Conservation (phyloP, 2,113 vertebrate species). For the Gnathonemus echidnorhynchus region DNA sequence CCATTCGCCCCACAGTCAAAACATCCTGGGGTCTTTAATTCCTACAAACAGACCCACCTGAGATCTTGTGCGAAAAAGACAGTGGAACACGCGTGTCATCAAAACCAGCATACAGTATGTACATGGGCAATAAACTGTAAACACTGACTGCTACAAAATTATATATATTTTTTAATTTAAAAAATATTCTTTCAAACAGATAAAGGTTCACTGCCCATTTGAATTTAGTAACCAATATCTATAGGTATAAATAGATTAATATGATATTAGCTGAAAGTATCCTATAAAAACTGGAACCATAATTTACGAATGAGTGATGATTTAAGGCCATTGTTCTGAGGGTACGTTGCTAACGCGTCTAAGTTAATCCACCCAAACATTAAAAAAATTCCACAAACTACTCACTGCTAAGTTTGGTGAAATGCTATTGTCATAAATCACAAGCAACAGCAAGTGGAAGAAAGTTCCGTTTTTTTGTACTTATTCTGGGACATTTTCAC, state of each 20-base stretch:
- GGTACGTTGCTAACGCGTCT: neutral
- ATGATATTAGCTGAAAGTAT: neutral
- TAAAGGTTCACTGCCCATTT: neutral
- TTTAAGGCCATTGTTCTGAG: constrained; percentile 4
- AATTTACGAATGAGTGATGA: constrained; percentile 1
- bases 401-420: neutral
- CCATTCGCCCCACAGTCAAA: neutral
- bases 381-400: neutral
- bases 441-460: neutral
- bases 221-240: neutral
- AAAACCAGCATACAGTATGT: neutral
- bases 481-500: constrained; percentile 5
- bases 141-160: neutral
- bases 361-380: neutral
- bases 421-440: neutral
- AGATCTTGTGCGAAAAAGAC: neutral
- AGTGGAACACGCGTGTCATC: neutral
- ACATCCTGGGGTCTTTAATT: neutral
- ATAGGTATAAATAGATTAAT: neutral
- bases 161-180: neutral
- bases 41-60: constrained; percentile 1
- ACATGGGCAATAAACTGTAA: neutral
- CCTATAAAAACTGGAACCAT: neutral
- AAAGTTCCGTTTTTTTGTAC: constrained; percentile 15
- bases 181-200: constrained; percentile 1